A percentile compares a stretch with the other conserved stretches of the same genome.
These are phyloP conservation scores for Dipodomys stephensi DNA, from an alignment of 2,113 vertebrate species.

Conservation along the genomic window DNA sequence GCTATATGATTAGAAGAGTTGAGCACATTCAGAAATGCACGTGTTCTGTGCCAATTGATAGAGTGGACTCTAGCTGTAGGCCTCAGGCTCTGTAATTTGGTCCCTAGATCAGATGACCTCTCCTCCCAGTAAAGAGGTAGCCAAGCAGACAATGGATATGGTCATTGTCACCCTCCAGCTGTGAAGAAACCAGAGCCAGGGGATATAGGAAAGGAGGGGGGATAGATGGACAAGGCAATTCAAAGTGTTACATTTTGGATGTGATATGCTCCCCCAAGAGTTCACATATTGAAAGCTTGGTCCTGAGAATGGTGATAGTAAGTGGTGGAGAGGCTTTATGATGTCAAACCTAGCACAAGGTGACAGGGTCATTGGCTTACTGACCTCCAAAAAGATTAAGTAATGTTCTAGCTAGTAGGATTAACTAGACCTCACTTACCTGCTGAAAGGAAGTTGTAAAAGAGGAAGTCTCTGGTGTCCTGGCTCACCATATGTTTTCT, in stretches of 20 bases:
- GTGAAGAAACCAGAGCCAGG: neutral
- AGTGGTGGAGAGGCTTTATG: neutral
- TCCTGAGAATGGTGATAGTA: neutral
- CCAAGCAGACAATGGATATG: neutral
- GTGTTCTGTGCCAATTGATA: neutral
- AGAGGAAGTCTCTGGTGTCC: neutral
- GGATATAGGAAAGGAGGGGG: neutral
- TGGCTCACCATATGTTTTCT: neutral
- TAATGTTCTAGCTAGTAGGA: too few species aligned
- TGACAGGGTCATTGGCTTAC: neutral
- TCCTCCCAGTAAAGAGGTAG: neutral
- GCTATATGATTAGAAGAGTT: neutral
- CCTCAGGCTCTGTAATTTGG: rapidly evolving
- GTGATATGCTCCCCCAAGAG: neutral
- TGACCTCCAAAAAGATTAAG: neutral
- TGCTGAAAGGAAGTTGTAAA: neutral
- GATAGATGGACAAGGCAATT: neutral
- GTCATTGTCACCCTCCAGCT: neutral
- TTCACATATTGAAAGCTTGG: neutral
- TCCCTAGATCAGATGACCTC: neutral
- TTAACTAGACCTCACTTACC: neutral
- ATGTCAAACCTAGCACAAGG: neutral
- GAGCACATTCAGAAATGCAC: neutral
- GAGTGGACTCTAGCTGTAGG: neutral
- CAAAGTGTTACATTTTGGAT: neutral